These are phyloP conservation scores for Drosophila mettleri DNA, from an alignment of 2,888 invertebrate species.

Conservation along the genomic window DNA sequence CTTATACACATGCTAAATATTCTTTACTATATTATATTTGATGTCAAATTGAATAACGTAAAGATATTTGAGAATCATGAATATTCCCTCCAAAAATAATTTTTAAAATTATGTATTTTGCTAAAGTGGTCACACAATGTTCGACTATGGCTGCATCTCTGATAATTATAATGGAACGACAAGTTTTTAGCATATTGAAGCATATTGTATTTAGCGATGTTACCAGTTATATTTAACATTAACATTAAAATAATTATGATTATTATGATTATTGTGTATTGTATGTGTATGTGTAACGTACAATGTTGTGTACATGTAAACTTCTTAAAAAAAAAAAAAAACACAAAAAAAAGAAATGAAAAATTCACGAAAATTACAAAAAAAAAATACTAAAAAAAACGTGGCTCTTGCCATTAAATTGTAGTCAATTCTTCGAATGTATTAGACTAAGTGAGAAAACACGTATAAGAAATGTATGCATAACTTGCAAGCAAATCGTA, in stretches of 20 bases:
- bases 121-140: constrained; percentile 55
- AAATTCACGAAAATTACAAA: no score
- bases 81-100: constrained; percentile 84
- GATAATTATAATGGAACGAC: constrained; percentile 61
- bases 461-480: constrained; percentile 30
- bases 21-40: constrained; percentile 59
- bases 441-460: constrained; percentile 62
- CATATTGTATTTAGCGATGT: constrained; percentile 73
- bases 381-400: constrained; percentile 35
- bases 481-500: constrained; percentile 31
- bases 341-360: constrained; percentile 17
- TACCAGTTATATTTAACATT: constrained; percentile 71
- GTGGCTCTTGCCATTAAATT: constrained; percentile 78
- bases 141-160: constrained; percentile 61
- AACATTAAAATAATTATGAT: constrained; percentile 73
- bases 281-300: constrained; percentile 78
- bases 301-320: constrained; percentile 67
- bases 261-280: constrained; percentile 78
- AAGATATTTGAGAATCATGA: constrained; percentile 79
- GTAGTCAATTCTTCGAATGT: constrained; percentile 77
- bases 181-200: constrained; percentile 54
- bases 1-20: constrained; percentile 45
- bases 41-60: constrained; percentile 56
- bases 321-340: constrained; percentile 31
- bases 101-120: constrained; percentile 82